These are phyloP conservation scores for Sarcophilus harrisii DNA, from an alignment of 2,797 vertebrate genomes.

Conservation along the genomic window DNA sequence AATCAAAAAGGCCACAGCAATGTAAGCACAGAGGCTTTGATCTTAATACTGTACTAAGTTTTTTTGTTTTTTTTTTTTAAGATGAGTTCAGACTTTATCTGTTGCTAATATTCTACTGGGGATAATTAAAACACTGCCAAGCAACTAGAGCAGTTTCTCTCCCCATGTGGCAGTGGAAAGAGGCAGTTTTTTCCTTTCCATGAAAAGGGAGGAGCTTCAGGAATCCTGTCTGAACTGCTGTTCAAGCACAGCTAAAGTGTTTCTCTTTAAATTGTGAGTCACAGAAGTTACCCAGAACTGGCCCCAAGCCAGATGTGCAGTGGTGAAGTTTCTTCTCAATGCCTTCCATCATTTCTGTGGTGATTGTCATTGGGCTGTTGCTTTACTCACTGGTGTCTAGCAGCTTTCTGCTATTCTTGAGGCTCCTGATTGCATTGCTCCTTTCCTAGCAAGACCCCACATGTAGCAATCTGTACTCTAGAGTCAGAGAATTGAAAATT, in stretches of 20 bases:
- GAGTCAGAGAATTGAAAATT: neutral
- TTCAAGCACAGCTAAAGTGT: neutral
- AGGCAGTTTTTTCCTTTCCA: constrained; percentile 26
- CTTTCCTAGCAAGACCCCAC: neutral
- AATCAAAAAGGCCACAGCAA: neutral
- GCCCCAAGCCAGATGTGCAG: neutral
- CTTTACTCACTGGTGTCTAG: neutral
- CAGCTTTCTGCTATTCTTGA: neutral
- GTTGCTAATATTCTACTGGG: constrained; percentile 17
- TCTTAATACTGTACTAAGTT: neutral
- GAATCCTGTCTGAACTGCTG: constrained; percentile 16
- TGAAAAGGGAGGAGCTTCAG: neutral
- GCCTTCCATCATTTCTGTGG: neutral
- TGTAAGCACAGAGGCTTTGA: constrained; percentile 52
- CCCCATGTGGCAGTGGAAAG: neutral
- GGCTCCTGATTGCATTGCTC: too few relatives aligned
- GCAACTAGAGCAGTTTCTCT: constrained; percentile 14
- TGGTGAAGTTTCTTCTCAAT: constrained; percentile 1
- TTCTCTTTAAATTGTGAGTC: constrained; percentile 10
- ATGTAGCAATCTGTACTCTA: neutral
- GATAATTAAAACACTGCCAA: constrained; percentile 44
- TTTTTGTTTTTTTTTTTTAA: neutral
- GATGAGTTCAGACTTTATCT: constrained; percentile 15
- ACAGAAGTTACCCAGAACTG: neutral
- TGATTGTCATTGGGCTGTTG: neutral